Base-by-base conservation (phyloP, 2,113 vertebrate genomes). In the Panthera tigris region DNA sequence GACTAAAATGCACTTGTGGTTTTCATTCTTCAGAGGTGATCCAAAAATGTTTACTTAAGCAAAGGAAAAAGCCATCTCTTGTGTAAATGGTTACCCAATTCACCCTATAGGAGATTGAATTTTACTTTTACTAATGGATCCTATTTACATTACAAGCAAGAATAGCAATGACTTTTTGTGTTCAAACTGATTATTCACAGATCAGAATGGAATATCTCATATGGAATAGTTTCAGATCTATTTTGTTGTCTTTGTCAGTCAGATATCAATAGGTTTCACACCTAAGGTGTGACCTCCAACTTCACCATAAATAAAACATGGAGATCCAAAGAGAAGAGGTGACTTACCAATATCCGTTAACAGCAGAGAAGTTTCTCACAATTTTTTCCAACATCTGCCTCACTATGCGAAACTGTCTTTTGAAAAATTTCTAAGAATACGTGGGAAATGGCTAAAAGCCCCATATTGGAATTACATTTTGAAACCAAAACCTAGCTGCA, bases 71-170 rank as follows among this genome's bases (percentile, higher is more conserved):
- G 93, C 27, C 85, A 95, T 27, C 73, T 97, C 61, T 69, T 97
- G 19, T 93, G 91, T 63, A 93, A 98, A 85, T 93, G 92, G 90
- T 97, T 97, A 96, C 97, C 66, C 94, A 95, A 81, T 73, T 97
- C 73, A 81, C 45, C 39, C 83, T 86, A 79, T 33, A 39, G 68
- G 14, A 12, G 78, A 97, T 0, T 48, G 78, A 96, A 94, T 79
- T 98, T 97, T 15, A 97, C 95, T 95, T 96, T 18, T 93, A 96
- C 89, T 97, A 98, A 98, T 95, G 89, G 95, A 97, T 31, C 61
- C 84, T 98, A 97, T 98, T 97, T 98, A 98, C 86, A 96, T 93
- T 97, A 78, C 97, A 98, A 97, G 97, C n/a, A 68, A 97, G 92
- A 98, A 92, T 48, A 84, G 27, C 12, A 55, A 83, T 88, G 55